Conservation (phyloP, 2,113 vertebrate species). For the Gracilinanus agilis region DNA sequence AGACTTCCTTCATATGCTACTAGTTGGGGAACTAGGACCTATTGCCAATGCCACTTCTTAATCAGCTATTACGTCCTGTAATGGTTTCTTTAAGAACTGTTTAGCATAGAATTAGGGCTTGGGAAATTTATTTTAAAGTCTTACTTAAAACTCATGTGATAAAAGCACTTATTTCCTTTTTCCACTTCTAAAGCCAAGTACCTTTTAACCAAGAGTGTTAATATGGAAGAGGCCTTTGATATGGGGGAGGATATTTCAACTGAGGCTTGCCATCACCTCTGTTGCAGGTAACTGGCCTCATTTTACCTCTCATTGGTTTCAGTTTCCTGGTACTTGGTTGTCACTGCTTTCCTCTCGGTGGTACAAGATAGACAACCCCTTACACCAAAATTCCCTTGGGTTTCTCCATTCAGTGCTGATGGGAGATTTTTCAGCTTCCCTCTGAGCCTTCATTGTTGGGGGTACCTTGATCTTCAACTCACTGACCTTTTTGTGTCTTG, state of each 20-base stretch:
- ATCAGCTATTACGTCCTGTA: not conserved
- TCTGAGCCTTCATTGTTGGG: not conserved
- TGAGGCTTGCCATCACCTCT: not conserved
- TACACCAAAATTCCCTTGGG: slow-evolving; percentile 15
- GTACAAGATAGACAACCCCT: slow-evolving; percentile 18
- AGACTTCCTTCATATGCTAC: not conserved
- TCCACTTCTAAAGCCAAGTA: slow-evolving; percentile 24
- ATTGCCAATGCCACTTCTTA: slow-evolving; percentile 12
- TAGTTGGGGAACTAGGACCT: not conserved
- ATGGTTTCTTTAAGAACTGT: not conserved
- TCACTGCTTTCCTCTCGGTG: not conserved
- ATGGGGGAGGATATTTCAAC: not conserved
- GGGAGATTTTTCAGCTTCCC: slow-evolving; percentile 31
- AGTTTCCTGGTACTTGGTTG: slow-evolving; percentile 29
- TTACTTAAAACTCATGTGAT: slow-evolving; percentile 17
- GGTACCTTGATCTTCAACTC: not conserved
- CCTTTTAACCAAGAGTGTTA: slow-evolving; percentile 18
- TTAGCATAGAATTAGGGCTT: not conserved
- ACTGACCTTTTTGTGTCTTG: accelerated
- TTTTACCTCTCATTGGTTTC: slow-evolving; percentile 25
- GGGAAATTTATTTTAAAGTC: slow-evolving; percentile 3
- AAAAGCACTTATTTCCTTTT: not conserved
- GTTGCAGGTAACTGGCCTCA: not conserved
- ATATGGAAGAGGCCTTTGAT: slow-evolving; percentile 2
- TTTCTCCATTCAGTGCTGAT: slow-evolving; percentile 48